Evolutionary conservation across 2,797 vertebrate genomes (phyloP).

Genomic region (Alfaro cultratus): DNA sequence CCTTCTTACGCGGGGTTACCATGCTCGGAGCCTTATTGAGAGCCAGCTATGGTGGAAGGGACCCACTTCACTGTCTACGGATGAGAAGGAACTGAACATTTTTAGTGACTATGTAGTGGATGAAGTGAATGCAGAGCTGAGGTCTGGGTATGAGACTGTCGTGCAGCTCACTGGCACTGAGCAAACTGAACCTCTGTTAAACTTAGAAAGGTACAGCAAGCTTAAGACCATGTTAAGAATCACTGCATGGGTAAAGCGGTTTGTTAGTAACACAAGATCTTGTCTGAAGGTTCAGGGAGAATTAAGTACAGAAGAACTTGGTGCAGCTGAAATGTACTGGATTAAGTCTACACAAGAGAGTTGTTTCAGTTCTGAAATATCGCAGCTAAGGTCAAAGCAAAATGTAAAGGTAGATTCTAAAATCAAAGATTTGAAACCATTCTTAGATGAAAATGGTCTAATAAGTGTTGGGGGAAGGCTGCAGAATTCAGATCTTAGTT

Average conservation of each 20-base stretch:
- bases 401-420: background rate
- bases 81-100: too few relatives aligned
- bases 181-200: background rate
- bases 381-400: too few relatives aligned
- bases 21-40: background rate
- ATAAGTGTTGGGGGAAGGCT: too few relatives aligned
- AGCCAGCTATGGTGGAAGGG: conserved; percentile 2
- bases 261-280: background rate
- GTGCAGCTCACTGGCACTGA: background rate
- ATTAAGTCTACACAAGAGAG: background rate
- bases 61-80: background rate
- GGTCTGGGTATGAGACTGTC: too few relatives aligned
- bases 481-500: too few relatives aligned
- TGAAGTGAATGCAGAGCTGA: background rate
- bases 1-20: background rate
- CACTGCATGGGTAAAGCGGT: background rate
- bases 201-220: background rate
- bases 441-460: background rate
- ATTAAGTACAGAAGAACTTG: background rate
- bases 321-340: background rate
- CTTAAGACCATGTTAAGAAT: too few relatives aligned
- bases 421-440: background rate
- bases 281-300: background rate
- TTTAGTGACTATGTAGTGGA: background rate
- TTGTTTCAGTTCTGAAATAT: too few relatives aligned